phyloP scores from a whole-genome alignment of 2,888 invertebrate genomes.

The Netelia melanura region DNA sequence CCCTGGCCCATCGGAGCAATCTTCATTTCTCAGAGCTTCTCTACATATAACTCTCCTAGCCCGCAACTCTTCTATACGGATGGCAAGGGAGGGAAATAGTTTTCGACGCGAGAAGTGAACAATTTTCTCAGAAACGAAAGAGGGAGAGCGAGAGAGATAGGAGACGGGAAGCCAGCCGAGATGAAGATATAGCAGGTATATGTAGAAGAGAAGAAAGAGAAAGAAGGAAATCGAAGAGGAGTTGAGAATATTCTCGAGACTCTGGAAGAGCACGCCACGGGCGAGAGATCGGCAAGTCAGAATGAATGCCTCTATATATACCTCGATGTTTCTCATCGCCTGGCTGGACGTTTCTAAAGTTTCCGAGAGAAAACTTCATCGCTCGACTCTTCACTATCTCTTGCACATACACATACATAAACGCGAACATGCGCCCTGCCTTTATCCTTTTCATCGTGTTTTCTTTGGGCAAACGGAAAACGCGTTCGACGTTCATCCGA shows the following conservation, averaged over 20 bases:
- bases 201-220: constrained; percentile 30
- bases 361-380: constrained; percentile 59
- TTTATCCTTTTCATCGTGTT: constrained; percentile 40
- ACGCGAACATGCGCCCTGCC: background rate
- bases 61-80: constrained; percentile 1
- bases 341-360: constrained; percentile 49
- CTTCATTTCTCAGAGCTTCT: background rate
- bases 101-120: constrained; percentile 39
- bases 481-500: constrained; percentile 49
- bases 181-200: constrained; percentile 30
- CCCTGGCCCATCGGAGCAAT: background rate
- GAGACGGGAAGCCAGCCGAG: constrained; percentile 25
- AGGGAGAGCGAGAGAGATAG: constrained; percentile 29
- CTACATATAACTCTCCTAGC: constrained; percentile 2
- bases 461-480: constrained; percentile 37
- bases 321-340: constrained; percentile 12
- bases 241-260: constrained; percentile 56
- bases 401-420: background rate
- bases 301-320: constrained; percentile 39
- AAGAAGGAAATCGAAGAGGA: constrained; percentile 52
- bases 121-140: constrained; percentile 55
- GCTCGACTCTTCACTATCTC: constrained; percentile 26
- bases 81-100: constrained; percentile 45
- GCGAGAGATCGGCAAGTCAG: constrained; percentile 63
- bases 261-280: constrained; percentile 46